These are phyloP conservation scores for Talpa occidentalis DNA, from an alignment of 2,113 vertebrate species.

Conservation along the genomic window DNA sequence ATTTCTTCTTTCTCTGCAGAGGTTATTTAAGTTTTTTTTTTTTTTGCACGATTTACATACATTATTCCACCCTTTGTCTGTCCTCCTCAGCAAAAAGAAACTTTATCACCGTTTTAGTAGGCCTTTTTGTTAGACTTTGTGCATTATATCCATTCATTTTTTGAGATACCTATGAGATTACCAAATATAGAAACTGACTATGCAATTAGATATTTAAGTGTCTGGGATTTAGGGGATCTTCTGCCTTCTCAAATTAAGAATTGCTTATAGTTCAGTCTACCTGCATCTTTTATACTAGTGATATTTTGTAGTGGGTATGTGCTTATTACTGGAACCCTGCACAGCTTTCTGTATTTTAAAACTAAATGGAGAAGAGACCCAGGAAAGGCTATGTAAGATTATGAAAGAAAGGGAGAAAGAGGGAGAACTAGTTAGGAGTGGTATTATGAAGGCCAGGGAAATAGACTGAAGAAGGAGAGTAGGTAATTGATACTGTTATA, in stretches of 20 bases:
- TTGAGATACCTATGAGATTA: neutral
- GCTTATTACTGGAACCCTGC: neutral
- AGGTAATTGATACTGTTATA: neutral
- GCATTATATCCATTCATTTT: neutral
- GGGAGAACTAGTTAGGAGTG: neutral
- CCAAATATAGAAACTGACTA: neutral
- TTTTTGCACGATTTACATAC: neutral
- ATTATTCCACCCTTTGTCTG: neutral
- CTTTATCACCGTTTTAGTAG: neutral
- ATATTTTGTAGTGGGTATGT: neutral
- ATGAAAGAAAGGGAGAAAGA: neutral
- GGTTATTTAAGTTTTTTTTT: neutral
- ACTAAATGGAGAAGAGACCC: neutral
- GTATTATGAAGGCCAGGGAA: neutral
- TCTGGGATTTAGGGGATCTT: neutral
- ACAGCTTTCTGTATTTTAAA: neutral
- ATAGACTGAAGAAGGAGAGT: neutral
- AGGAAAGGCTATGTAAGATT: neutral
- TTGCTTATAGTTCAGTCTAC: neutral
- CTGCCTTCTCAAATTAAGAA: neutral
- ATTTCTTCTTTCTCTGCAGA: neutral
- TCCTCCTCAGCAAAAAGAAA: neutral
- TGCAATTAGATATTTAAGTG: neutral
- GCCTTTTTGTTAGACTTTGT: neutral
- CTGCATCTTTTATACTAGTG: neutral